phyloP scores from a whole-genome alignment of 30 jellyfish, hydroid and myxozoan genomes.

The Cassiopea andromeda region DNA sequence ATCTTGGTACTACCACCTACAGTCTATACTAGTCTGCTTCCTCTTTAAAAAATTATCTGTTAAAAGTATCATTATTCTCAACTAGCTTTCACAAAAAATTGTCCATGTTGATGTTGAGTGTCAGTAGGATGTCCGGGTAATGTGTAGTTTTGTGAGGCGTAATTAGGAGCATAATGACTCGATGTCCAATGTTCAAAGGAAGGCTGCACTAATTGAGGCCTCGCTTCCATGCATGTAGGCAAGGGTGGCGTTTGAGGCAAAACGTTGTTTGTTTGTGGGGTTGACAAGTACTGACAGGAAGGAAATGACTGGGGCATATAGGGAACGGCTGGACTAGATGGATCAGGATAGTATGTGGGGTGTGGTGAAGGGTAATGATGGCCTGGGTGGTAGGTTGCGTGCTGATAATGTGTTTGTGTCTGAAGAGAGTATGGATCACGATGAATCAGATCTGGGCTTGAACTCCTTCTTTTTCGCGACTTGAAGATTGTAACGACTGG shows the following conservation, averaged over 20 bases:
- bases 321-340: slow-evolving; percentile 65
- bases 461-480: slow-evolving; percentile 82
- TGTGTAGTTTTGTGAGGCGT: slow-evolving; percentile 14
- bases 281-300: slow-evolving; percentile 60
- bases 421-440: slow-evolving; percentile 86
- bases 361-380: slow-evolving; percentile 76
- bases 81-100: slow-evolving; percentile 43
- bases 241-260: slow-evolving; percentile 31
- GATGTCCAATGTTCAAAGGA: slow-evolving; percentile 51
- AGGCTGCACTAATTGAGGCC: slow-evolving; percentile 52
- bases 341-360: slow-evolving; percentile 77
- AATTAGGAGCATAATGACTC: slow-evolving; percentile 12
- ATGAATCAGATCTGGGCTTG: slow-evolving; percentile 84
- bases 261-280: slow-evolving; percentile 10
- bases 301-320: slow-evolving; percentile 64
- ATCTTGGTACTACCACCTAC: background rate
- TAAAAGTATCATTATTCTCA: background rate
- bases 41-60: background rate
- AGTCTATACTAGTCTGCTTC: background rate
- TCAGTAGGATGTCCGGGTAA: slow-evolving; percentile 32
- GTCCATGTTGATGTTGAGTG: slow-evolving; percentile 43
- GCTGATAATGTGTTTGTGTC: slow-evolving; percentile 68
- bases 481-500: slow-evolving; percentile 96
- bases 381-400: slow-evolving; percentile 67
- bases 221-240: slow-evolving; percentile 63